Percentiles rank a stretch among this genome's conserved stretches.
Conservation (phyloP, 2,888 invertebrate species). For the Idaea dimidiata region DNA sequence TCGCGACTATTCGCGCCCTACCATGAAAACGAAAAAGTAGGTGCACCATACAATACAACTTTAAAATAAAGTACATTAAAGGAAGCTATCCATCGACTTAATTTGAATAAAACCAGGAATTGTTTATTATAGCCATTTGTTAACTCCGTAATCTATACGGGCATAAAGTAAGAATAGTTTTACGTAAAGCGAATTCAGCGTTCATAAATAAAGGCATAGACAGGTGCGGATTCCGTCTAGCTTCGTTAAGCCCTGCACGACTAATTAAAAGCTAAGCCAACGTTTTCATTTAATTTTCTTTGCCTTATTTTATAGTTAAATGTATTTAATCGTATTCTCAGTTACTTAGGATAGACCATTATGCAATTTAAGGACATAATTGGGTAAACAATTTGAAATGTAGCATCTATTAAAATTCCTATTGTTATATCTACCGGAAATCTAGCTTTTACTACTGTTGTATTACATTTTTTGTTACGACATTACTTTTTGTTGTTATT, state of each 20-base stretch:
- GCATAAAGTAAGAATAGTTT: conserved; percentile 29
- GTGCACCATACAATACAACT: background rate
- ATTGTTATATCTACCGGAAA: background rate
- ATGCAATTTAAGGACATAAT: background rate
- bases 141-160: background rate
- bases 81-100: background rate
- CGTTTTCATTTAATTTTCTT: conserved; percentile 23
- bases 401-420: background rate
- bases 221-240: conserved; percentile 49
- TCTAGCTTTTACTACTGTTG: background rate
- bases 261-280: conserved; percentile 49
- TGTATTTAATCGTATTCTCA: background rate
- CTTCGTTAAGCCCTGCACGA: conserved; percentile 46
- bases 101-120: conserved; percentile 1
- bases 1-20: background rate
- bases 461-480: background rate
- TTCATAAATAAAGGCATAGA: conserved; percentile 56
- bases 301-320: no score
- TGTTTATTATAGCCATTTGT: background rate
- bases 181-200: conserved; percentile 37
- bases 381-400: background rate
- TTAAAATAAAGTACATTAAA: background rate
- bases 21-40: background rate
- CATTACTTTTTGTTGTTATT: background rate
- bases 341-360: background rate